These are phyloP conservation scores for Ageneiosus marmoratus DNA, from an alignment of 2,113 vertebrate genomes.

Conservation along the genomic window DNA sequence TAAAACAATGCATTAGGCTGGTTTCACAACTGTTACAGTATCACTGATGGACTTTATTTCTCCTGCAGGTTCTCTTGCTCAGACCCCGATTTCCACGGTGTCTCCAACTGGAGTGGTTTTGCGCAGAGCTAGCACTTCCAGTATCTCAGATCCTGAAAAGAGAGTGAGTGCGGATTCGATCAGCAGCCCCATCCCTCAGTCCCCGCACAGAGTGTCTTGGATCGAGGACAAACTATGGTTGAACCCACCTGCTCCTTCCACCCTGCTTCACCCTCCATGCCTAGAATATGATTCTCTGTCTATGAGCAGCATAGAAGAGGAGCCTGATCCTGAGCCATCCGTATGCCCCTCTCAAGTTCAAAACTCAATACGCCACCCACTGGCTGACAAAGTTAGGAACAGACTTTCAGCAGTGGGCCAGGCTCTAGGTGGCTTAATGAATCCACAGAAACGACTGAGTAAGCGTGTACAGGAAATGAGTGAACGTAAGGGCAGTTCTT, in stretches of 20 bases:
- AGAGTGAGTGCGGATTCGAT: conserved; percentile 42
- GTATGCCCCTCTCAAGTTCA: conserved; percentile 32
- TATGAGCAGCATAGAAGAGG: conserved; percentile 79
- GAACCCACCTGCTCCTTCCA: conserved; percentile 55
- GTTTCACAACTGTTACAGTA: neutral
- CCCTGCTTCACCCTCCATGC: conserved; percentile 57
- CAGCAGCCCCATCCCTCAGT: conserved; percentile 53
- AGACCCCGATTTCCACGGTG: conserved; percentile 12
- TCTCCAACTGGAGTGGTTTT: conserved; percentile 59
- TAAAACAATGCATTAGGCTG: neutral
- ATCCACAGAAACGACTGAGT: conserved; percentile 69
- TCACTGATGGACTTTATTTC: neutral
- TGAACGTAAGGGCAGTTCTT: conserved; percentile 64
- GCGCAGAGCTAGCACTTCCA: conserved; percentile 57
- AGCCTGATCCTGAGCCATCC: conserved; percentile 65
- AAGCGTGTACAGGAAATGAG: conserved; percentile 76
- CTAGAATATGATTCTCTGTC: conserved; percentile 71
- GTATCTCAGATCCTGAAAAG: neutral
- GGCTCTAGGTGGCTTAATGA: conserved; percentile 72
- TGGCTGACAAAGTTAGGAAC: conserved; percentile 75
- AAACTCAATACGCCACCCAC: conserved; percentile 43
- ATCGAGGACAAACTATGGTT: conserved; percentile 74
- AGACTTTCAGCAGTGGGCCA: conserved; percentile 78
- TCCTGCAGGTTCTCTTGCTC: neutral
- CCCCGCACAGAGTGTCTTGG: conserved; percentile 83